These are phyloP conservation scores for Chionis minor DNA, from an alignment of 2,113 vertebrate genomes.

Conservation along the genomic window DNA sequence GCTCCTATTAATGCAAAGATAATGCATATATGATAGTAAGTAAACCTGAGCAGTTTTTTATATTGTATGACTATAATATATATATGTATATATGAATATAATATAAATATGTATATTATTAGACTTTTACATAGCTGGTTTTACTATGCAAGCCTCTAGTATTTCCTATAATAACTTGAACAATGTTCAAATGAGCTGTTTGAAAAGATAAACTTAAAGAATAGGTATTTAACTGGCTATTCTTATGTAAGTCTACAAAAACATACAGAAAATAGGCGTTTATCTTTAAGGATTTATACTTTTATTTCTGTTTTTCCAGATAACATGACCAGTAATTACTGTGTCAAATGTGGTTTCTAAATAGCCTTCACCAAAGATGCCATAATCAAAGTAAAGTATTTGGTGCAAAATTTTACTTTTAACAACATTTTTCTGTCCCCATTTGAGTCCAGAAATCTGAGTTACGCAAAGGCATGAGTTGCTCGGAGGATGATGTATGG, in stretches of 20 bases:
- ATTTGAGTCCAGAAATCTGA: background rate
- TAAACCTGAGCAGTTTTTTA: background rate
- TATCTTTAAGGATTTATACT: background rate
- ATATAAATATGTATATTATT: too few relatives aligned
- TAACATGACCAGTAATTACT: background rate
- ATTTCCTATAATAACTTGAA: background rate
- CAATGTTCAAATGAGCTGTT: background rate
- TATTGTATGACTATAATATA: background rate
- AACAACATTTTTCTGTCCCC: background rate
- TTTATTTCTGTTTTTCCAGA: background rate
- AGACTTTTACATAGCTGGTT: background rate
- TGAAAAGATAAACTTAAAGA: background rate
- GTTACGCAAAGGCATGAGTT: background rate
- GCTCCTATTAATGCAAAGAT: background rate
- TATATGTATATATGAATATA: too few relatives aligned
- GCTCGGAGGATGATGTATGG: background rate
- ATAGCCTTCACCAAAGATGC: background rate
- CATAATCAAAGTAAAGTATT: background rate
- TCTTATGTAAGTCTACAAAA: background rate
- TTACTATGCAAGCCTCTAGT: background rate
- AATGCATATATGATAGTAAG: background rate
- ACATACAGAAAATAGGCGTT: background rate
- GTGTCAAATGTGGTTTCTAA: background rate
- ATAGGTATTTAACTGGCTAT: background rate
- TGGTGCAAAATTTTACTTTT: background rate